Evolutionary conservation across 2,797 vertebrate species (phyloP).

Genomic region (Ctenochaetus hawaiiensis): DNA sequence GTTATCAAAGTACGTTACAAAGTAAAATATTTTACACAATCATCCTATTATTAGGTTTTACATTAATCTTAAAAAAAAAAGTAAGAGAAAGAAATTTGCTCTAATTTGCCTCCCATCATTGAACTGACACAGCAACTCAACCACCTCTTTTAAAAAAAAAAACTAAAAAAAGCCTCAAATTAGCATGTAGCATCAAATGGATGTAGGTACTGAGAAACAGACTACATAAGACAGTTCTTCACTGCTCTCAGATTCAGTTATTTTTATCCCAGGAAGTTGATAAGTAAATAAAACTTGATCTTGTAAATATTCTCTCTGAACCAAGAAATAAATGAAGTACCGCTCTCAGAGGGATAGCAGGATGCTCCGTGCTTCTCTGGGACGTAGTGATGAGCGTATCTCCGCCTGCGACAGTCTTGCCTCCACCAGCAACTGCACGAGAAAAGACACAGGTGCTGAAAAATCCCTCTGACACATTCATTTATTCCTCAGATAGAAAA

Average conservation of each 20-base stretch:
- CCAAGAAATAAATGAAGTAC: conserved; percentile 74
- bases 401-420: conserved; percentile 87
- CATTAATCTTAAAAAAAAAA: no score
- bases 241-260: neutral
- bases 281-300: neutral
- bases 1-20: no score
- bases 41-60: no score
- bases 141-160: no score
- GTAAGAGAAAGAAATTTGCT: no score
- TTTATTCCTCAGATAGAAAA: neutral
- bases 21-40: no score
- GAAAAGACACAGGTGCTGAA: neutral
- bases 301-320: neutral
- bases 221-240: neutral
- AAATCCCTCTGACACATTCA: neutral
- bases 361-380: conserved; percentile 86
- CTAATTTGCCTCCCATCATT: no score
- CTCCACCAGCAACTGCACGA: conserved; percentile 90
- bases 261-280: neutral
- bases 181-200: no score
- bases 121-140: no score
- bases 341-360: conserved; percentile 90
- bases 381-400: conserved; percentile 79
- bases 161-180: no score
- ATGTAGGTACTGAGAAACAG: neutral